These are phyloP conservation scores for Pelusios castaneus DNA, from an alignment of 2,113 vertebrate species.

Conservation along the genomic window DNA sequence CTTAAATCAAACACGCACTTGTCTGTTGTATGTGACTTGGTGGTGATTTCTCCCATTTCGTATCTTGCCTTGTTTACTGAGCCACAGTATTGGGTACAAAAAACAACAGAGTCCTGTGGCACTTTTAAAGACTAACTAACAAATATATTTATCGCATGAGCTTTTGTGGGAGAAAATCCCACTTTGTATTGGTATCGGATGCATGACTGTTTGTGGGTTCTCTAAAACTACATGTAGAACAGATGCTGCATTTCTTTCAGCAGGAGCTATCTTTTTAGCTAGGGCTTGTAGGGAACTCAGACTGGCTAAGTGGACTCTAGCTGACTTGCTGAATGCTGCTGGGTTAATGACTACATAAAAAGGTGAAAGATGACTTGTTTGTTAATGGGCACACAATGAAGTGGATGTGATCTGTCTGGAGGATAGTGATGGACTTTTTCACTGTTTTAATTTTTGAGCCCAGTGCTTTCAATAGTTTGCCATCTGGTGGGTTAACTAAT, in stretches of 20 bases:
- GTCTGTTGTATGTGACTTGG: neutral
- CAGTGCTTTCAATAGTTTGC: neutral
- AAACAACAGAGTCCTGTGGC: no score
- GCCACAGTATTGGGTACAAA: no score
- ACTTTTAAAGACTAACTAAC: no score
- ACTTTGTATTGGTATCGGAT: no score
- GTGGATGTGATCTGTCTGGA: neutral
- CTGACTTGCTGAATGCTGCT: neutral
- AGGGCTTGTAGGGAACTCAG: neutral
- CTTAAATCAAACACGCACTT: neutral
- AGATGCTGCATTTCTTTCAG: neutral
- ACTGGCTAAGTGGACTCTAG: neutral
- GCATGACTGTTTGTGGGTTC: neutral
- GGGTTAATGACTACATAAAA: neutral
- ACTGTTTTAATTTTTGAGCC: neutral
- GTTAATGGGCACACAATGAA: rapidly evolving
- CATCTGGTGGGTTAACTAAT: neutral
- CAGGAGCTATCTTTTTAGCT: neutral
- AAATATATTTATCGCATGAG: no score
- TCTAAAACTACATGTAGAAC: neutral
- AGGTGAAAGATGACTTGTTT: neutral
- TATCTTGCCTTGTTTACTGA: neutral
- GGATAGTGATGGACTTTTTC: neutral
- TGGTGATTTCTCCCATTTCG: neutral
- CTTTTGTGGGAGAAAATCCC: no score